Conservation (phyloP, 2,113 vertebrate genomes). For the Capreolus pygargus region DNA sequence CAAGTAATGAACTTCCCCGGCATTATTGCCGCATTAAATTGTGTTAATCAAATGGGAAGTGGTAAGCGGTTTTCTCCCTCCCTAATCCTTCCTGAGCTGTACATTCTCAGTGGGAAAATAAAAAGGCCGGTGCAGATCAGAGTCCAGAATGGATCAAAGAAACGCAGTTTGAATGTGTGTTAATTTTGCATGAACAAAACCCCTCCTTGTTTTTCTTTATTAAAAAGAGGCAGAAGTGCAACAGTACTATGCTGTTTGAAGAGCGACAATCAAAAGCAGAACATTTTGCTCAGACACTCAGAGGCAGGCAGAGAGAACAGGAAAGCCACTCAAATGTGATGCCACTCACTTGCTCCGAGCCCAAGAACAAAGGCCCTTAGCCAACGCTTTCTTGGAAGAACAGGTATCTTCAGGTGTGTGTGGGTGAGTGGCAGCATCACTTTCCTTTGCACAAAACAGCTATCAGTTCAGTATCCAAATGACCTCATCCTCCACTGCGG, state of each 20-base stretch:
- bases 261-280: constrained; percentile 30
- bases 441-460: neutral
- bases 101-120: constrained; percentile 64
- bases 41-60: constrained; percentile 44
- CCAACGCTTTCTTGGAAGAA: neutral
- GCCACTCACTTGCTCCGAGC: neutral
- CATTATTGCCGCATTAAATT: constrained; percentile 21
- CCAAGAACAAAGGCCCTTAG: neutral
- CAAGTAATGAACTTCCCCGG: neutral
- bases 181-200: constrained; percentile 46
- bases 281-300: constrained; percentile 34
- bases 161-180: constrained; percentile 55
- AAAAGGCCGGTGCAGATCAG: constrained; percentile 48
- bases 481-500: neutral
- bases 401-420: neutral
- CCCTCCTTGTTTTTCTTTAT: neutral
- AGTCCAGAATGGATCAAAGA: constrained; percentile 67
- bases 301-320: neutral
- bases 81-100: constrained; percentile 58
- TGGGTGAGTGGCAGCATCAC: fast-evolving
- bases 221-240: constrained; percentile 30
- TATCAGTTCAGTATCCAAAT: neutral
- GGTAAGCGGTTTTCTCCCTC: constrained; percentile 23
- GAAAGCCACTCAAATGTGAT: neutral
- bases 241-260: constrained; percentile 46